Evolutionary conservation across 2,113 vertebrate species (phyloP), one percentile per base, ranked within the genome.

Genomic region (Nycticebus coucang): DNA sequence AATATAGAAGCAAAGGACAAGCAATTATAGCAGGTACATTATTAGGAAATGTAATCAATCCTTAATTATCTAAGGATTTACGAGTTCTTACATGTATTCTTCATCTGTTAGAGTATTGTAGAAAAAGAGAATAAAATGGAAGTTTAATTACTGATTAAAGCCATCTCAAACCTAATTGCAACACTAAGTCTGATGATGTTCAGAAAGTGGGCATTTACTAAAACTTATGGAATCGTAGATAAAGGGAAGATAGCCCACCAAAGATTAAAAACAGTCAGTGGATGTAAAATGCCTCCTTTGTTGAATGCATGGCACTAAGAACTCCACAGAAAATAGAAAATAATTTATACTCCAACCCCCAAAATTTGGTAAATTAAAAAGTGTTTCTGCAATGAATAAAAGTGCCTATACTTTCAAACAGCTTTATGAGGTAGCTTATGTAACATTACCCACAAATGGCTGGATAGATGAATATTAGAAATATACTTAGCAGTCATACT

Each of bases 21-120:
- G 30, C 69, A 95, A 90, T 95, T 94, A 95, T 89, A 82, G 68
- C 50, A 80, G 78, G 24, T 75, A 86, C 74, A 74, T 97, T 95
- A 95, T 92, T 95, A 91, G 81, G 78, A 96, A 93, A 95, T 81
- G 85, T 87, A 95, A 96, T 95, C 80, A 97, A 26, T 89, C 66
- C 59, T 96, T 45, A 92, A 28, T 93, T 95, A 95, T 74, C 87
- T 84, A 95, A 93, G 89, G 88, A 88, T 35, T 93, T 69, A 72
- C 17, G 7, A 69, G 26, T 93, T 87, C 7, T 0, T 82, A 22
- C 35, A 77, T 82, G 15, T 83, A 90, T 95, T 95, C 45, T 96
- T 96, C 78, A 68, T 95, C 62, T 97, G 35, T 75, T 95, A 94
- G 41, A 64, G 24, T 92, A 83, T 37, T 80, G 1, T 60, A 83